Conservation (phyloP, 37 sponge, comb jelly and placozoan species). For the Crambe crambe region DNA sequence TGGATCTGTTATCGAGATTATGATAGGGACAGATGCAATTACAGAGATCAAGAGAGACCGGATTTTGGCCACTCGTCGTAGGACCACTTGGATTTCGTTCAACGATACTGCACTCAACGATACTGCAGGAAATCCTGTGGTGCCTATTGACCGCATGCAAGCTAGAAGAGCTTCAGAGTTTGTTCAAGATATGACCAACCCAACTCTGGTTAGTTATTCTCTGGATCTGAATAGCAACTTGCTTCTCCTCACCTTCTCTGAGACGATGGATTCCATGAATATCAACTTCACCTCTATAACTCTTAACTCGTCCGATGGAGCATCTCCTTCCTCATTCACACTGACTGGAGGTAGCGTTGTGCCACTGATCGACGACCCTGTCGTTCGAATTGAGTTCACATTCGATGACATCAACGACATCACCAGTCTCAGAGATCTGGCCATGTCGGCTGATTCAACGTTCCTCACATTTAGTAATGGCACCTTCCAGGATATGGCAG, state of each 20-base stretch:
- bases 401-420: constrained; percentile 77
- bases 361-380: constrained; percentile 29
- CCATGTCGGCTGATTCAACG: constrained; percentile 32
- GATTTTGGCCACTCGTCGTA: constrained; percentile 39
- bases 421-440: constrained; percentile 47
- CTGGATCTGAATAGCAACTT: constrained; percentile 68
- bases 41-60: constrained; percentile 61
- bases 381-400: constrained; percentile 51
- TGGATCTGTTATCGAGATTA: constrained; percentile 39
- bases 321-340: constrained; percentile 27
- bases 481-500: constrained; percentile 72
- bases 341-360: constrained; percentile 67
- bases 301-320: constrained; percentile 36
- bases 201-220: constrained; percentile 46
- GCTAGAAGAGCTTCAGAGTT: constrained; percentile 53
- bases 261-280: constrained; percentile 55
- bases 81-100: constrained; percentile 71
- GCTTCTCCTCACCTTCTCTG: constrained; percentile 77
- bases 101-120: constrained; percentile 58
- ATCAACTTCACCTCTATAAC: constrained; percentile 60
- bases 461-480: constrained; percentile 47
- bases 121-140: constrained; percentile 60
- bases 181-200: constrained; percentile 52
- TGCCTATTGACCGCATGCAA: constrained; percentile 19
- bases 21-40: constrained; percentile 51